Base-by-base conservation (phyloP, 92 coral and sea anemone species). In the Phenganax stokvisi region DNA sequence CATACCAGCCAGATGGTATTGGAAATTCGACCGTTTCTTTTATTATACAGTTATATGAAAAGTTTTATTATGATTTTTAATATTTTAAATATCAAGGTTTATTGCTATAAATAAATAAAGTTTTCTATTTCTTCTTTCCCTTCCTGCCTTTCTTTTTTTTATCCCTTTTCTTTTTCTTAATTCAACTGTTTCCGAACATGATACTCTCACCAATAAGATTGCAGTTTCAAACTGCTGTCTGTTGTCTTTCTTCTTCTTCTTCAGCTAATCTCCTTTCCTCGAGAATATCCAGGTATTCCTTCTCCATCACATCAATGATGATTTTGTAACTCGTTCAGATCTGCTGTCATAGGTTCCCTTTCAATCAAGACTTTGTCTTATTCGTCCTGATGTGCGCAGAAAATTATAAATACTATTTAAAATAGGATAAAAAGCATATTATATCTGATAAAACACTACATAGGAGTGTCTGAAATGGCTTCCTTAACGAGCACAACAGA, bases 161-260 rank as follows among this genome's bases (percentile, higher is more conserved):
- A 85, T 91, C 89, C 63, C 75, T 72, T 84, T 86, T 88, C 60
- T 69, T 79, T 28, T 79, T 79, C 83, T 79, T 20, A 20, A 20
- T 20, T 79, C 80, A 87, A 60, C 10, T 57, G 74, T 78, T 82
- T 88, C 57, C 90, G 74, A 4, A 85, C 87, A 37, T 81, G 86
- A 78, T 81, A 87, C 0, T 90, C 91, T 83, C 90, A 84, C 98
- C 98, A 93, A 56, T 85, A 71, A 2, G 92, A 89, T 82, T 91
- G 97, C 30, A 94, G 91, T 13, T 37, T 71, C 82, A 11, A 89
- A 77, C 64, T 90, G 91, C 66, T 84, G 85, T 55, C 25, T 20
- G 79, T 65, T 81, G 78, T 56, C 85, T 67, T 64, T 81, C 91
- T 13, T 86, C 91, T 6, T 87, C 97, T 73, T 92, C 98, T 52